Conservation (phyloP, 1,140 invertebrate genomes). For the Conus ventricosus region DNA sequence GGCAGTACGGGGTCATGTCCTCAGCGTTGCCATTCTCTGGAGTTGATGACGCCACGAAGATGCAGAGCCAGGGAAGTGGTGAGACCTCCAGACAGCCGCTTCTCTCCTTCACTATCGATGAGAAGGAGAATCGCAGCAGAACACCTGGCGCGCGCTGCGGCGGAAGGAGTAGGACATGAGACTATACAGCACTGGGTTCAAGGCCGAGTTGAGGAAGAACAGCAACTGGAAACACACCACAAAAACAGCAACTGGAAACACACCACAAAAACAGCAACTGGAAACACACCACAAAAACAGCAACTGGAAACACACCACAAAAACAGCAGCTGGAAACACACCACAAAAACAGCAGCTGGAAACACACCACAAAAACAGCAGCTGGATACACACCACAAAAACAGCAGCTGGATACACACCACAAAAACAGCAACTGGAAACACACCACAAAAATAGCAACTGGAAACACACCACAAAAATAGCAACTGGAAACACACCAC, state of each 20-base stretch:
- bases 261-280: neutral
- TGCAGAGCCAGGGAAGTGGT: no score
- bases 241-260: neutral
- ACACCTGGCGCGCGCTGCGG: constrained; percentile 60
- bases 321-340: neutral
- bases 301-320: no score
- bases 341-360: neutral
- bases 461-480: neutral
- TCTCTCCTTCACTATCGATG: neutral
- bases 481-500: neutral
- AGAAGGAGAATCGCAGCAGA: neutral
- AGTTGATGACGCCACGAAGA: no score
- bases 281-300: neutral
- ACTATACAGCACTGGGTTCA: constrained; percentile 88
- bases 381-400: neutral
- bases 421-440: neutral
- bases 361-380: neutral
- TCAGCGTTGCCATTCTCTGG: no score
- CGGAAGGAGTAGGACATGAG: constrained; percentile 82
- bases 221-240: constrained; percentile 76
- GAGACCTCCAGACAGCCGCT: no score
- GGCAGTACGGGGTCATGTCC: no score
- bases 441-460: neutral
- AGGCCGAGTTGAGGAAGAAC: constrained; percentile 87
- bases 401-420: neutral